Evolutionary conservation across 37 sponge, comb jelly and placozoan genomes (phyloP).

Genomic region (Cliona cf. orientalis): DNA sequence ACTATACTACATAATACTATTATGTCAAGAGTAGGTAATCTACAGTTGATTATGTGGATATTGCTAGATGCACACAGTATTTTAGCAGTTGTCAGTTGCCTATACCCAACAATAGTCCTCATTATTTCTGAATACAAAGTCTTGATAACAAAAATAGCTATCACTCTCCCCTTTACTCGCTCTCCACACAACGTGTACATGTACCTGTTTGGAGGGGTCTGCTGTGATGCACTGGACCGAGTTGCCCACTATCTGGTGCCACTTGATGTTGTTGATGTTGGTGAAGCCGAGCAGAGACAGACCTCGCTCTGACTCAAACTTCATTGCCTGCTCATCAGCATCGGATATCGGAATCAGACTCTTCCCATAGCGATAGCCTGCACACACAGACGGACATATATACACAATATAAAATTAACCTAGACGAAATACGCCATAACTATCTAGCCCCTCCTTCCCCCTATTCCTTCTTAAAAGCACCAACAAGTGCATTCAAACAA

Average conservation of each 20-base stretch:
- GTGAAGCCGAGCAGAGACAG: slow-evolving; percentile 90
- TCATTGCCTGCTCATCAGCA: slow-evolving; percentile 82
- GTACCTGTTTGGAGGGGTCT: slow-evolving; percentile 65
- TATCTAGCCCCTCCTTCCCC: too few relatives aligned
- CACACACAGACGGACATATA: too few relatives aligned
- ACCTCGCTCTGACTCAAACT: slow-evolving; percentile 50
- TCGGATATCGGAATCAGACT: slow-evolving; percentile 83
- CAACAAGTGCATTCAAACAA: too few relatives aligned
- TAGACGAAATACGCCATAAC: too few relatives aligned
- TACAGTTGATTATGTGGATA: not conserved
- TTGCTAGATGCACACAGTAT: not conserved
- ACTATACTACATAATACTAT: too few relatives aligned
- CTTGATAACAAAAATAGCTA: not conserved
- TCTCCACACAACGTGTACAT: not conserved
- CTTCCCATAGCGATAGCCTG: slow-evolving; percentile 93
- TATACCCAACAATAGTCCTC: too few relatives aligned
- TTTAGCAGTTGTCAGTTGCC: not conserved
- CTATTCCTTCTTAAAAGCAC: too few relatives aligned
- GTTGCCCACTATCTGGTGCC: slow-evolving; percentile 67
- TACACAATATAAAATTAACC: too few relatives aligned
- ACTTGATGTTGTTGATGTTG: slow-evolving; percentile 32
- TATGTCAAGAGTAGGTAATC: not conserved
- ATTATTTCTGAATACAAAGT: too few relatives aligned
- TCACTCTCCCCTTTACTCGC: not conserved
- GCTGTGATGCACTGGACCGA: slow-evolving; percentile 77